Evolutionary conservation across 1,140 invertebrate genomes (phyloP), one percentile per base, ranked within the genome.

Genomic region (Trichomalopsis sarcophagae): DNA sequence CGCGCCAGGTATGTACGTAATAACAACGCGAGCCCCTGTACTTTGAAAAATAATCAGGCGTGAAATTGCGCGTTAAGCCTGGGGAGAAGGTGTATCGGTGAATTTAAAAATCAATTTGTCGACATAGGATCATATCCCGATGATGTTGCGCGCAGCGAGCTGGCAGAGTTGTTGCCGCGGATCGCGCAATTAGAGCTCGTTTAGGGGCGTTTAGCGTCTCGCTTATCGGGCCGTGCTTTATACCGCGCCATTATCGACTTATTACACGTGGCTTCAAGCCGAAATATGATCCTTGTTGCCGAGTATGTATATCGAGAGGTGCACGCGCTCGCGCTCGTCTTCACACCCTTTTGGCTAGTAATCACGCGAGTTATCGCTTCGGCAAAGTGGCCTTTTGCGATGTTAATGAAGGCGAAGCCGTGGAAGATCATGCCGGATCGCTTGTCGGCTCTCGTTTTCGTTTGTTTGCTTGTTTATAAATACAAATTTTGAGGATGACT

Each of bases 171-270:
- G 73, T 40, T 55, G 50, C 47, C 88, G 77, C 87, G 81, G 89
- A 88, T 80, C 80, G 86, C 90, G 86, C 89, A 93, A 93, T 93
- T 93, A 93, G 89, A 87, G 90, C 91, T 92, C 91, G 89, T 93
- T 93, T 93, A 92, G 88, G 88, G 89, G 88, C 91, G 90, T 93
- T 93, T 93, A 93, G 90, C 88, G 87, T 40, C 55, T 88, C 89
- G 87, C 90, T 93, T 92, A 92, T 92, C 91, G 91, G 86, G 10
- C 88, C 90, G 40, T 44, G 40, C 40, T 44, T 44, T 44, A 44
- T 91, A 89, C 7, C 27, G n/a, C 89, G 90, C 91, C 91, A 93
- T 93, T 93, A 93, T 93, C 92, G 91, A 91, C 91, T 93, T 92
- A 92, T 93, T 93, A 93, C 40, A 44, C 90, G 88, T 86, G 86